These are phyloP conservation scores for Agrotis segetum DNA, from an alignment of 2,888 invertebrate genomes.

Conservation along the genomic window DNA sequence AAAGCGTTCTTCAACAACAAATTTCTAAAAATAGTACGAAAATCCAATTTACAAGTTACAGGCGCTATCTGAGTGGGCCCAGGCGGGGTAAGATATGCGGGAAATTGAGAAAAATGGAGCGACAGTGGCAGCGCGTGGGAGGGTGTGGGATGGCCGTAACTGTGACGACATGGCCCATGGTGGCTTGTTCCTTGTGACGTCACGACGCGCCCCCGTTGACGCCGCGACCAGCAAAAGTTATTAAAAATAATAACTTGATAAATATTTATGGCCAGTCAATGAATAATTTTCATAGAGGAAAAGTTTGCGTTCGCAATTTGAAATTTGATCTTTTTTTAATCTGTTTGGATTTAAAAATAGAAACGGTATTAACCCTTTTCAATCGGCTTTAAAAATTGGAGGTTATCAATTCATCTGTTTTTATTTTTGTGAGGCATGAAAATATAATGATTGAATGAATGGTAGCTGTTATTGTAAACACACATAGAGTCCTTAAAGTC, in stretches of 20 bases:
- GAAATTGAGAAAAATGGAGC: conserved; percentile 83
- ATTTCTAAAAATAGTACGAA: conserved; percentile 70
- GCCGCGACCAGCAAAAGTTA: conserved; percentile 40
- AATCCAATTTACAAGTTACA: conserved; percentile 73
- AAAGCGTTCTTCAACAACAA: conserved; percentile 32
- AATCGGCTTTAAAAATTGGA: too few relatives aligned
- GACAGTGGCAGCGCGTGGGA: conserved; percentile 58
- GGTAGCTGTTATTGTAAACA: neutral
- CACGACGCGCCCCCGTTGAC: conserved; percentile 63
- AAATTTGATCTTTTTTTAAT: conserved; percentile 13
- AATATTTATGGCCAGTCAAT: conserved; percentile 59
- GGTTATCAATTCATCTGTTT: too few relatives aligned
- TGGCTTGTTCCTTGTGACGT: conserved; percentile 70
- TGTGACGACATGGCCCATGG: conserved; percentile 70
- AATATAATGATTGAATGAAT: too few relatives aligned
- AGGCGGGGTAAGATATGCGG: conserved; percentile 80
- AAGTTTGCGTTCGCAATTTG: conserved; percentile 27
- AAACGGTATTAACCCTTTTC: neutral
- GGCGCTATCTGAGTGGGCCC: conserved; percentile 79
- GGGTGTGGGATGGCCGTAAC: conserved; percentile 39
- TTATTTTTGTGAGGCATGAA: too few relatives aligned
- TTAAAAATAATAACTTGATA: conserved; percentile 59
- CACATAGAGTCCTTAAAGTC: conserved; percentile 3
- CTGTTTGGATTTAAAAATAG: conserved; percentile 21
- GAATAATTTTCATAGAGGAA: conserved; percentile 45